Evolutionary conservation across 2,113 vertebrate genomes (phyloP).

Genomic region (Chionomys nivalis): DNA sequence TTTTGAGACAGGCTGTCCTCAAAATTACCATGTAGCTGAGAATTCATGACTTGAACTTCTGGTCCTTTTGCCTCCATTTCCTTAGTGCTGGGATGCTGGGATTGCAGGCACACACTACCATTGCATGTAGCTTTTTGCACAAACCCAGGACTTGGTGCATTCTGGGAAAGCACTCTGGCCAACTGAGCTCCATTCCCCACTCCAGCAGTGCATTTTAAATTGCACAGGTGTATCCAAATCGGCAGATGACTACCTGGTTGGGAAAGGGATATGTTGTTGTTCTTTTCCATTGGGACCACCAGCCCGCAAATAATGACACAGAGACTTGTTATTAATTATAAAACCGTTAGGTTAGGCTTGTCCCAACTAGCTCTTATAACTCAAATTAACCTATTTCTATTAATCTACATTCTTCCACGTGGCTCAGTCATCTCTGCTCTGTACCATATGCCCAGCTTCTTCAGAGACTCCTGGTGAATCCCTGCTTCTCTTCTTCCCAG

Average conservation of each 20-base stretch:
- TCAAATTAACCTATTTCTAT: not conserved
- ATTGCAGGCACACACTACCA: not conserved
- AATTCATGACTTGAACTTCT: not conserved
- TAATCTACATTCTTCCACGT: not conserved
- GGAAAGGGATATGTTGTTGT: not conserved
- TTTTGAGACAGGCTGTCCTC: not conserved
- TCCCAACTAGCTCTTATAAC: not conserved
- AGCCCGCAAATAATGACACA: not conserved
- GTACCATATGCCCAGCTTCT: not conserved
- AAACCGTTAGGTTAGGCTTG: not conserved
- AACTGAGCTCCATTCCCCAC: not conserved
- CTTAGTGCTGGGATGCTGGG: no score
- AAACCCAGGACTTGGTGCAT: not conserved
- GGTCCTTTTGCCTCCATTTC: not conserved
- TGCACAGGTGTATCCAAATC: not conserved
- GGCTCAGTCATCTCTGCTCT: not conserved
- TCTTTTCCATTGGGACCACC: not conserved
- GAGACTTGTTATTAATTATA: not conserved
- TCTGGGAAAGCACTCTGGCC: not conserved
- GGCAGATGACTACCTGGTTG: not conserved
- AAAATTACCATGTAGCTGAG: not conserved
- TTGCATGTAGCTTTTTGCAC: no score
- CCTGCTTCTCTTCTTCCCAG: not conserved
- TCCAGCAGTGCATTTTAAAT: not conserved
- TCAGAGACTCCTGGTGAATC: not conserved